phyloP scores from a whole-genome alignment of 2,888 invertebrate genomes.

The Brenthis hecate region DNA sequence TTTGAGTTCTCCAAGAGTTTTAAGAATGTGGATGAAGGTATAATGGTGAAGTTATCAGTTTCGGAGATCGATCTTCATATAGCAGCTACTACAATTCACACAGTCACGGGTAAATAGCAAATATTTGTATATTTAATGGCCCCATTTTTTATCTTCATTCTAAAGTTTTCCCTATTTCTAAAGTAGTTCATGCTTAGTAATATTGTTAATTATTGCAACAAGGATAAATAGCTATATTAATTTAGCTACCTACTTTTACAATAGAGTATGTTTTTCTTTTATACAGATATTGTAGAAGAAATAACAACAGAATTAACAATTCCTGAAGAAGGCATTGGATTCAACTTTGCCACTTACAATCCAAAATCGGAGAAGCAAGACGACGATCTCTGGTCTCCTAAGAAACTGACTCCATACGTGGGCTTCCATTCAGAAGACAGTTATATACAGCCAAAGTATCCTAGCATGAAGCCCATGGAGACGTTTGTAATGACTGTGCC shows the following conservation, averaged over 20 bases:
- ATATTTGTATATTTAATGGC: background rate
- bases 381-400: conserved; percentile 88
- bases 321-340: conserved; percentile 76
- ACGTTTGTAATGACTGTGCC: conserved; percentile 79
- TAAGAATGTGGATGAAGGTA: conserved; percentile 84
- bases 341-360: conserved; percentile 71
- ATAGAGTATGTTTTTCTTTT: background rate
- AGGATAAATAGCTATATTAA: background rate
- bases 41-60: conserved; percentile 84
- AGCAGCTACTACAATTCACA: conserved; percentile 88
- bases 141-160: too few species aligned
- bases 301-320: conserved; percentile 65
- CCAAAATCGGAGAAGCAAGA: conserved; percentile 67
- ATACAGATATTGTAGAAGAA: conserved; percentile 77
- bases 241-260: background rate
- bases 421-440: conserved; percentile 57
- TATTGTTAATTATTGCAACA: background rate
- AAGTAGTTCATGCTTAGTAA: too few species aligned
- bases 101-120: conserved; percentile 81
- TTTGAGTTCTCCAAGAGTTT: conserved; percentile 85
- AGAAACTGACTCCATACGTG: conserved; percentile 79
- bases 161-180: background rate
- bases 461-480: conserved; percentile 70
- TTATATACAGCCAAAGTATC: conserved; percentile 67
- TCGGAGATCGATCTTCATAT: conserved; percentile 87